phyloP scores from a whole-genome alignment of 2,888 invertebrate species.

The Ophion ellenae region DNA sequence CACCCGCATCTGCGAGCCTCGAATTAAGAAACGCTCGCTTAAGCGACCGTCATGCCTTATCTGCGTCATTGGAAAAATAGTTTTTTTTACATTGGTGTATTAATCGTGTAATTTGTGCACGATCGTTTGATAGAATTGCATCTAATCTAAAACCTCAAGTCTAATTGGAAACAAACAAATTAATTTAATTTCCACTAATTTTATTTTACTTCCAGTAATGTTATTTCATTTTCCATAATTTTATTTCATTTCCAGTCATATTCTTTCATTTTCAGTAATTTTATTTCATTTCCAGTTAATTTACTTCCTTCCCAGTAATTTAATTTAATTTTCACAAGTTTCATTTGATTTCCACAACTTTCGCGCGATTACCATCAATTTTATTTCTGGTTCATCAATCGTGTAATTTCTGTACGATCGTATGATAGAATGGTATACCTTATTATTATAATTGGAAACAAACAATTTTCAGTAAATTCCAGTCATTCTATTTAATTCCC shows the following conservation, averaged over 20 bases:
- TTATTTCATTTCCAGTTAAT: neutral
- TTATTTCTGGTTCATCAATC: neutral
- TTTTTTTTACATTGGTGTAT: neutral
- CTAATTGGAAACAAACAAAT: neutral
- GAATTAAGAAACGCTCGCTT: no score
- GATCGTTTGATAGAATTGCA: no score
- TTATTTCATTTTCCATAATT: no score
- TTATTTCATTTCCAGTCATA: neutral
- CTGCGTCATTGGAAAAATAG: no score
- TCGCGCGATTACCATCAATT: no score
- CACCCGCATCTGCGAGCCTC: neutral
- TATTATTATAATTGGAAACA: no score
- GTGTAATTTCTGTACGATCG: no score
- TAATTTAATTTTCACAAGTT: neutral
- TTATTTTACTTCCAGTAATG: no score
- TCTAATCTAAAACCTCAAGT: no score
- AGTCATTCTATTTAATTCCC: neutral
- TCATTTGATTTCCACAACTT: neutral
- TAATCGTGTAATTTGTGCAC: no score
- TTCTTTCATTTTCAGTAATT: neutral
- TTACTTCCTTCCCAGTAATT: neutral
- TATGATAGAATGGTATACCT: no score
- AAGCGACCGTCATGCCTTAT: no score
- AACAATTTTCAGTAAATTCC: neutral
- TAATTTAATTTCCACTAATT: neutral